These are phyloP conservation scores for Drosophila borborema DNA, from an alignment of 2,888 invertebrate species.

Conservation along the genomic window DNA sequence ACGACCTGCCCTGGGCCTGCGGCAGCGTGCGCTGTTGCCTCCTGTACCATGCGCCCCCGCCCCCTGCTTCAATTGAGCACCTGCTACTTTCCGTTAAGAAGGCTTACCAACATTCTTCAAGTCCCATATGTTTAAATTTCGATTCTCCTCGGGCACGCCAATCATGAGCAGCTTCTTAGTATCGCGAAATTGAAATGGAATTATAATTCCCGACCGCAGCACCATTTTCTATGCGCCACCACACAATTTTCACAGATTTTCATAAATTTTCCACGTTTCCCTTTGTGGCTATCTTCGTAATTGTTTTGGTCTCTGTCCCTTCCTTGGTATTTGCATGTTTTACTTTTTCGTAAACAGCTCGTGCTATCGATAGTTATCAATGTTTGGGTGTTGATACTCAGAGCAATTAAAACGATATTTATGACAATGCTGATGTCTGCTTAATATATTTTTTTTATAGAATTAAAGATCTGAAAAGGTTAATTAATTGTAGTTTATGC, in stretches of 20 bases:
- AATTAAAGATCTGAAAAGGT: not conserved
- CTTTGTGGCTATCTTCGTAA: conserved; percentile 74
- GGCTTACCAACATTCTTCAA: conserved; percentile 82
- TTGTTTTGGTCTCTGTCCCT: conserved; percentile 77
- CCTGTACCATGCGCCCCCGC: conserved; percentile 15
- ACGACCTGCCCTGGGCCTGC: conserved; percentile 58
- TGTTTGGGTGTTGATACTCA: conserved; percentile 19
- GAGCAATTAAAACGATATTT: conserved; percentile 15
- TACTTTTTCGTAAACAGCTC: conserved; percentile 73
- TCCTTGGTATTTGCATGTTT: conserved; percentile 65
- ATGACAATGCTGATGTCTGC: too few relatives aligned
- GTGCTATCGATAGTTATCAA: conserved; percentile 49
- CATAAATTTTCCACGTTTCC: conserved; percentile 74
- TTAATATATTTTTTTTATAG: accelerated
- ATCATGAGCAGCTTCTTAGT: conserved; percentile 82
- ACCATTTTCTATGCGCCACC: conserved; percentile 80
- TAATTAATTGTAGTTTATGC: not conserved
- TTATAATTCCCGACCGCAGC: conserved; percentile 81
- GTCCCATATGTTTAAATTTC: conserved; percentile 82
- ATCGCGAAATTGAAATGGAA: conserved; percentile 84
- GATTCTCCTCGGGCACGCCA: conserved; percentile 76
- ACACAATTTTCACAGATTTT: conserved; percentile 76
- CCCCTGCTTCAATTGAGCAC: not conserved
- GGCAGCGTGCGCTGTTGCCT: conserved; percentile 40
- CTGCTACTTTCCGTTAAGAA: conserved; percentile 26